Conservation (phyloP, 1,140 invertebrate genomes). For the Trypoxylus dichotomus region DNA sequence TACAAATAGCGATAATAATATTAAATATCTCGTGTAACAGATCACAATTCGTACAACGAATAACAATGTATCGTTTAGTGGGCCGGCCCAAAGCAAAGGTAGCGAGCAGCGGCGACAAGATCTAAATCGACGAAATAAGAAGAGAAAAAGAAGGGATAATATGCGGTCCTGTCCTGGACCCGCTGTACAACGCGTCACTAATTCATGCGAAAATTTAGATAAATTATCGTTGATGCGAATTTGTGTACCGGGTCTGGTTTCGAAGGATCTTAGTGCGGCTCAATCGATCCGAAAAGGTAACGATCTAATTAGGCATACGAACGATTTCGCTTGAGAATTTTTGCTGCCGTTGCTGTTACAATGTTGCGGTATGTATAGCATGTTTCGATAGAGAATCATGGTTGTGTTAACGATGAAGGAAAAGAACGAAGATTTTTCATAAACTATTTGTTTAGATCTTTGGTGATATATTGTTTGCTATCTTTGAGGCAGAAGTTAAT, state of each 20-base stretch:
- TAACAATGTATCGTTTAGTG: not conserved
- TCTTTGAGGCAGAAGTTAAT: too few relatives aligned
- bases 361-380: too few relatives aligned
- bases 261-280: not conserved
- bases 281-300: not conserved
- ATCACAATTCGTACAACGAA: not conserved
- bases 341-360: too few relatives aligned
- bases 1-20: not conserved
- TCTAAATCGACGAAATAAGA: not conserved
- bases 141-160: not conserved
- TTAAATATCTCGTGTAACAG: not conserved
- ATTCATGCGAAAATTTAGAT: constrained; percentile 18
- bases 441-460: too few relatives aligned
- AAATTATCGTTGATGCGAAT: not conserved
- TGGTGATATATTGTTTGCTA: too few relatives aligned
- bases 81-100: not conserved
- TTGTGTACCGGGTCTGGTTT: not conserved
- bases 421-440: too few relatives aligned
- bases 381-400: too few relatives aligned
- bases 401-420: too few relatives aligned
- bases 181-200: not conserved
- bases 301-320: not conserved
- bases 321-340: too few relatives aligned
- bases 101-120: not conserved
- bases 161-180: not conserved